Evolutionary conservation across 64 coral and sea anemone genomes (phyloP).

Genomic region (Porites lutea): DNA sequence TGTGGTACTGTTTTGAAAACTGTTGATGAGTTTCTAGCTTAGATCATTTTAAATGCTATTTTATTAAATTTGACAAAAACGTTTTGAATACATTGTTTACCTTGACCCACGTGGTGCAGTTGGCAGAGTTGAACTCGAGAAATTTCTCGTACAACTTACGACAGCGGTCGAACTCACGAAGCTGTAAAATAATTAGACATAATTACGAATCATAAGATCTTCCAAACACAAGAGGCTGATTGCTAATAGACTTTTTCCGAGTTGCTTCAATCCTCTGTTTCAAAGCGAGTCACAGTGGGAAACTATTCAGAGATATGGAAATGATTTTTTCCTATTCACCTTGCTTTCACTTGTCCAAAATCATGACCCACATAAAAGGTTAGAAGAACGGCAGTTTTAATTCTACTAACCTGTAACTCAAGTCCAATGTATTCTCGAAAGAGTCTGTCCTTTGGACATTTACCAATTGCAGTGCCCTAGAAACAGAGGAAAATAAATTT

Average conservation of each 20-base stretch:
- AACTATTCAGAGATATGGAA: no score
- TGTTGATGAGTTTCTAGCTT: no score
- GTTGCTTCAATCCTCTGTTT: no score
- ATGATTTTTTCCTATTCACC: neutral
- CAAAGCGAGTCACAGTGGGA: no score
- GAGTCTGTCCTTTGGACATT: constrained; percentile 98
- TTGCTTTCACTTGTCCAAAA: no score
- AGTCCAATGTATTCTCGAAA: constrained; percentile 98
- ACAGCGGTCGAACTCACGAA: constrained; percentile 97
- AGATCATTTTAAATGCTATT: no score
- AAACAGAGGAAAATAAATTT: neutral
- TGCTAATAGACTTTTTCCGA: no score
- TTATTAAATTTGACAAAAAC: neutral
- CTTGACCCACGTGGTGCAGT: constrained; percentile 99
- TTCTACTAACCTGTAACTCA: constrained; percentile 85
- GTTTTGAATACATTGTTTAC: constrained; percentile 58
- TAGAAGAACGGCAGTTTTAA: neutral
- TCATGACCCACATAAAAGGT: no score
- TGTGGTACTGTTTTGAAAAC: no score
- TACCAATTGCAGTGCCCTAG: constrained; percentile 95
- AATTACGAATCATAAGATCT: no score
- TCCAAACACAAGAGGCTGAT: no score
- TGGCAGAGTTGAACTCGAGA: constrained; percentile 88
- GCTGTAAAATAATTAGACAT: constrained; percentile 25
- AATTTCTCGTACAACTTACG: constrained; percentile 99